phyloP scores from a whole-genome alignment of 2,797 vertebrate species.

The Urosaurus nigricauda region DNA sequence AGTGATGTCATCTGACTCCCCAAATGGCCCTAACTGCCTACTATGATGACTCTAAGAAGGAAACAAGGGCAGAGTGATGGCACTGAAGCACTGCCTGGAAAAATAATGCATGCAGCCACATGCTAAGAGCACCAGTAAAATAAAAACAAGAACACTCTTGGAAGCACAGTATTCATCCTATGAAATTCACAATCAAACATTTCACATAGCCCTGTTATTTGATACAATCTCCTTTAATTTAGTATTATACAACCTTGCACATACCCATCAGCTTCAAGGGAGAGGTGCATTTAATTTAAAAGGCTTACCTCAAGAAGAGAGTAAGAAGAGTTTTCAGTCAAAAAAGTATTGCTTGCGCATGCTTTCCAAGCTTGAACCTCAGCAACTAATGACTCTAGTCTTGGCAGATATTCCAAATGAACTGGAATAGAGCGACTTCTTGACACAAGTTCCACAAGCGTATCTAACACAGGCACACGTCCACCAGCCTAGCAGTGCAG shows the following conservation, averaged over 20 bases:
- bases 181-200: not conserved
- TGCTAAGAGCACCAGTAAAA: not conserved
- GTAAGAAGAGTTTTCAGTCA: slow-evolving; percentile 88
- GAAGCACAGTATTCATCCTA: not conserved
- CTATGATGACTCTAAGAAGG: not conserved
- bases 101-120: not conserved
- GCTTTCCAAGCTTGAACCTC: slow-evolving; percentile 96
- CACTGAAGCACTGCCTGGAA: not conserved
- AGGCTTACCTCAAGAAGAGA: slow-evolving; percentile 92
- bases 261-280: rapidly evolving
- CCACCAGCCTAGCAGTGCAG: slow-evolving; percentile 83
- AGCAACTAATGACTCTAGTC: slow-evolving; percentile 88
- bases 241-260: not conserved
- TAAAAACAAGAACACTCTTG: not conserved
- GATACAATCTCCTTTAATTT: slow-evolving; percentile 1
- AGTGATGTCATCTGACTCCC: not conserved
- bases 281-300: not conserved
- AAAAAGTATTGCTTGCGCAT: slow-evolving; percentile 92
- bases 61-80: not conserved
- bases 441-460: slow-evolving; percentile 89
- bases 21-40: too few relatives aligned
- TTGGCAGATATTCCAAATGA: slow-evolving; percentile 86
- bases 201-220: not conserved
- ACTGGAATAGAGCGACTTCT: slow-evolving; percentile 91
- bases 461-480: slow-evolving; percentile 91